Percentiles rank a stretch among this genome's conserved stretches.
Evolutionary conservation across 2,797 vertebrate genomes (phyloP).

Genomic region (Percopsis omiscomaycus): DNA sequence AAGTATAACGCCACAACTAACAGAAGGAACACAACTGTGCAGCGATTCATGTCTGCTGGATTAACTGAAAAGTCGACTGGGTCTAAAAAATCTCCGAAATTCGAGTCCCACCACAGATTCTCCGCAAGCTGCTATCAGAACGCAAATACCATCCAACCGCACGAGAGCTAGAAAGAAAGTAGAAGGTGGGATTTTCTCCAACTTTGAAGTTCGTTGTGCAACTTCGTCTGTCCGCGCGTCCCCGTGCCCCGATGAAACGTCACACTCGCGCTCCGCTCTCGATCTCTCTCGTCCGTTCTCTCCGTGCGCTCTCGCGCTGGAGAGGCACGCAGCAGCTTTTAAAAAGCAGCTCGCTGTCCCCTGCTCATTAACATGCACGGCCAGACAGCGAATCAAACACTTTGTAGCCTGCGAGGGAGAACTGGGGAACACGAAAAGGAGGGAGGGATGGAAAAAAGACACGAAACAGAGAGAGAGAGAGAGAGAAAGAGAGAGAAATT

Average conservation of each 20-base stretch:
- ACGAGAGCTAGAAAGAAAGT: not conserved
- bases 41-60: constrained; percentile 83
- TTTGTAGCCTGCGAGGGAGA: constrained; percentile 72
- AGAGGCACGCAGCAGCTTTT: constrained; percentile 74
- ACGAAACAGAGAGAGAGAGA: constrained; percentile 18
- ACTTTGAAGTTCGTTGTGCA: constrained; percentile 51
- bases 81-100: constrained; percentile 38
- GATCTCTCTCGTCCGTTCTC: constrained; percentile 24
- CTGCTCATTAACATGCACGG: constrained; percentile 94
- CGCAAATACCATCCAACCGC: constrained; percentile 43
- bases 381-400: constrained; percentile 86
- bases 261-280: constrained; percentile 26
- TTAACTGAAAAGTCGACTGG: not conserved
- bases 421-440: constrained; percentile 39
- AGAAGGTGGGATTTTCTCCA: constrained; percentile 15
- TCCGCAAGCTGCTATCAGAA: not conserved
- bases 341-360: constrained; percentile 84
- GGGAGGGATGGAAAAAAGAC: constrained; percentile 18
- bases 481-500: constrained; percentile 10
- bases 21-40: constrained; percentile 85
- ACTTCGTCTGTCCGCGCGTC: constrained; percentile 53
- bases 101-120: constrained; percentile 7
- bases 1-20: constrained; percentile 84
- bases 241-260: constrained; percentile 39
- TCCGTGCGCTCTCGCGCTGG: constrained; percentile 12